Conservation (phyloP, 2,113 vertebrate species). For the Nerophis lumbriciformis region DNA sequence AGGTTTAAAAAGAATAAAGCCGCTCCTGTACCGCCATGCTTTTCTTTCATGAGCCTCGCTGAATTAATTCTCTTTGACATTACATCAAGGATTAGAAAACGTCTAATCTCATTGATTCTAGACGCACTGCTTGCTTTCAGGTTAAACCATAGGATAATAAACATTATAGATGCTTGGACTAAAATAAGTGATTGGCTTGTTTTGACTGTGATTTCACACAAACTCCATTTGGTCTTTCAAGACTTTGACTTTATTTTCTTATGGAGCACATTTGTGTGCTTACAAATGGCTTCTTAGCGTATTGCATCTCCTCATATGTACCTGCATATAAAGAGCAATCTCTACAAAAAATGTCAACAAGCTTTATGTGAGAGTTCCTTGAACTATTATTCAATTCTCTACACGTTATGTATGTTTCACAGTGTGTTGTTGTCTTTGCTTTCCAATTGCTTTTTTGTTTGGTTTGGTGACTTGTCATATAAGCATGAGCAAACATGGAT, state of each 20-base stretch:
- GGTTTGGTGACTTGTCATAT: no score
- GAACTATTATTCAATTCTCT: conserved; percentile 45
- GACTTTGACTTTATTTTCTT: conserved; percentile 24
- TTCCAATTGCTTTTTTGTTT: neutral
- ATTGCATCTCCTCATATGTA: conserved; percentile 27
- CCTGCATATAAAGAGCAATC: conserved; percentile 21
- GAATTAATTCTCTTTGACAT: conserved; percentile 41
- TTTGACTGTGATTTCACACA: conserved; percentile 21
- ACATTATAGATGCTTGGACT: conserved; percentile 26
- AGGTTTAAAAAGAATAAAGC: conserved; percentile 33
- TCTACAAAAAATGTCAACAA: conserved; percentile 24
- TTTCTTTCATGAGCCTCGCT: conserved; percentile 17
- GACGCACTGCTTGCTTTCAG: conserved; percentile 38
- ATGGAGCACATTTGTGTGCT: conserved; percentile 14
- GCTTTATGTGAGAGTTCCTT: conserved; percentile 36
- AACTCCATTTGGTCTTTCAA: conserved; percentile 30
- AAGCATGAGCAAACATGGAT: no score
- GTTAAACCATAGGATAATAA: conserved; percentile 41
- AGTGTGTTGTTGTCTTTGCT: conserved; percentile 16
- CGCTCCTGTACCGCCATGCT: conserved; percentile 9
- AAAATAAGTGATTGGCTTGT: conserved; percentile 41
- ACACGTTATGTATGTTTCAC: conserved; percentile 36
- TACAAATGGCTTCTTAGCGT: conserved; percentile 12
- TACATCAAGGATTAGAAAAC: conserved; percentile 46
- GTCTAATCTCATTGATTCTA: conserved; percentile 47